These are phyloP conservation scores for Carollia perspicillata DNA, from an alignment of 2,113 vertebrate genomes.

Conservation along the genomic window DNA sequence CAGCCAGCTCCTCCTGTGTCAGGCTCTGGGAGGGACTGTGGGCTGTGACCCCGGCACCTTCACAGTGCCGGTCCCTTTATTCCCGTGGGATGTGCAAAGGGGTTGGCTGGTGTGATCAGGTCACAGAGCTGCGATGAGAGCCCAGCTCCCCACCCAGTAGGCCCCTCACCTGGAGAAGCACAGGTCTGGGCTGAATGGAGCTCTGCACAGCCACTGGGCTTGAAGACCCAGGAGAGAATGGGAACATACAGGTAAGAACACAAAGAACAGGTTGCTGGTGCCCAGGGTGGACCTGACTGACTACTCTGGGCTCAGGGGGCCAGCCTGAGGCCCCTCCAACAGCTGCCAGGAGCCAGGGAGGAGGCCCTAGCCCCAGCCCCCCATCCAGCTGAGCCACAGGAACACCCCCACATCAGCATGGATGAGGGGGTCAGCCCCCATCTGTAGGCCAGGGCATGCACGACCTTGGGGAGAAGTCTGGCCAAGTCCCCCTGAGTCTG, in stretches of 20 bases:
- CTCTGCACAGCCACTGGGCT: background rate
- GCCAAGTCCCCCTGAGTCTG: background rate
- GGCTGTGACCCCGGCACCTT: background rate
- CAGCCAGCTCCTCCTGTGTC: too few species aligned
- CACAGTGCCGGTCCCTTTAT: background rate
- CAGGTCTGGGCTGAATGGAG: background rate
- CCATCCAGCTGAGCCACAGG: background rate
- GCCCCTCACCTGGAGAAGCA: background rate
- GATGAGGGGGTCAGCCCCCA: background rate
- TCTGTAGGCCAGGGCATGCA: too few species aligned
- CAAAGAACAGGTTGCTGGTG: background rate
- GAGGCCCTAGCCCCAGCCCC: background rate
- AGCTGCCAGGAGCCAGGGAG: background rate
- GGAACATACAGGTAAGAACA: background rate
- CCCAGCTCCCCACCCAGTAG: background rate
- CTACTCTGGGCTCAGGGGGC: background rate
- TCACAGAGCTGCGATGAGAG: background rate
- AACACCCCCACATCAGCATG: background rate
- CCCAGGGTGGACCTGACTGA: background rate
- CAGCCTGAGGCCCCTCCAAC: background rate
- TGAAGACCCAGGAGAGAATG: background rate
- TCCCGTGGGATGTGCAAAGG: background rate
- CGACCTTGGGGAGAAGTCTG: background rate
- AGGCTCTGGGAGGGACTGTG: background rate
- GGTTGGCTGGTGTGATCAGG: rapidly evolving